Evolutionary conservation across 2,113 vertebrate species (phyloP).

Genomic region (Sialia sialis): DNA sequence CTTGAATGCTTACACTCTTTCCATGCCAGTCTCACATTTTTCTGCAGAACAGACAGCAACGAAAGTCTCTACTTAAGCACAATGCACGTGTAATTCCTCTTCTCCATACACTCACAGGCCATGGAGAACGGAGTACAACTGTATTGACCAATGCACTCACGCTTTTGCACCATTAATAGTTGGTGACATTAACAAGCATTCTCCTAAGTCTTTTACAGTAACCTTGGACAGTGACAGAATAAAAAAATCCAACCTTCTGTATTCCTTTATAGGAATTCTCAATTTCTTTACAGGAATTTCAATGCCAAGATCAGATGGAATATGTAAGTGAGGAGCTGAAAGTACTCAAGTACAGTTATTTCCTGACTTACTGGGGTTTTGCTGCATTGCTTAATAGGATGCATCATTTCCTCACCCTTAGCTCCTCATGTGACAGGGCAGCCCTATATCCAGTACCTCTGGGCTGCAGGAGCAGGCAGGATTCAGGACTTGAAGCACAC

Average conservation of each 20-base stretch:
- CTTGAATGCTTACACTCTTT: not conserved
- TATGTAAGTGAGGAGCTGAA: not conserved
- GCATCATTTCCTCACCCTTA: not conserved
- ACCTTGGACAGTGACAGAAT: not conserved
- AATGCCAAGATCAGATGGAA: not conserved
- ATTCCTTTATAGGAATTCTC: not conserved
- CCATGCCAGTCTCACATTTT: not conserved
- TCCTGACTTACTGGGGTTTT: not conserved
- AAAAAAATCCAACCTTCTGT: not conserved
- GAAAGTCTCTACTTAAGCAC: not conserved
- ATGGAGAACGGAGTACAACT: not conserved
- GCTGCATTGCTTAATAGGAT: not conserved
- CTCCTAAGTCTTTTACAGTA: not conserved
- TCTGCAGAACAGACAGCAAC: not conserved
- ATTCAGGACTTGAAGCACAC: not conserved
- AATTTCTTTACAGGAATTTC: not conserved
- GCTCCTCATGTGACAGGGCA: not conserved
- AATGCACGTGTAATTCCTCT: not conserved
- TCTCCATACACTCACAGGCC: not conserved
- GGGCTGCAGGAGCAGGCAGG: not conserved
- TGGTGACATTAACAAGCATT: not conserved
- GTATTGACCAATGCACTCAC: not conserved
- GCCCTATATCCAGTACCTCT: accelerated
- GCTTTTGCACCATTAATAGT: not conserved
- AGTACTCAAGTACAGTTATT: not conserved